Evolutionary conservation across 2,797 vertebrate species (phyloP).

Genomic region (Micrastur ruficollis): DNA sequence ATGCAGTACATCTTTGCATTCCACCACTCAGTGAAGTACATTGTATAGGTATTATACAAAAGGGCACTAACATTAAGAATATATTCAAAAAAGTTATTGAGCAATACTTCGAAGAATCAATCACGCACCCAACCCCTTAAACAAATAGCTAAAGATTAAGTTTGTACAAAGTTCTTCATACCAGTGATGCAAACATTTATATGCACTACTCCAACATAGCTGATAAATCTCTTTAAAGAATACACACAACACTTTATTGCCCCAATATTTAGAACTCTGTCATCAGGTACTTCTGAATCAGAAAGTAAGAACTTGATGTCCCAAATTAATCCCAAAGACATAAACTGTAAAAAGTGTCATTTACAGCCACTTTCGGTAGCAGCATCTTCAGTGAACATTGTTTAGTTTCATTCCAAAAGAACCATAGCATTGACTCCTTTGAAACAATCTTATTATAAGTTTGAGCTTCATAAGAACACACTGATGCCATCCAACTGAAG

Average conservation of each 20-base stretch:
- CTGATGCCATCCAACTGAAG: not conserved
- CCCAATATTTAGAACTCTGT: not conserved
- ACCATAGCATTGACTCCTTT: not conserved
- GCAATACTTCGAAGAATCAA: not conserved
- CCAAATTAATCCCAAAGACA: not conserved
- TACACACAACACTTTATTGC: not conserved
- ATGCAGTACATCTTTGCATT: not conserved
- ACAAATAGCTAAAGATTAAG: constrained; percentile 15
- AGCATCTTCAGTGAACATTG: not conserved
- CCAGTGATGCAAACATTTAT: not conserved
- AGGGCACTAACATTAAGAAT: not conserved
- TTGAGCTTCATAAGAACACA: not conserved
- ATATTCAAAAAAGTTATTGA: not conserved
- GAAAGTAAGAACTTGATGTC: not conserved
- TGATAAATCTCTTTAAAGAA: not conserved
- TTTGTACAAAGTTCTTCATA: not conserved
- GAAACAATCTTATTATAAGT: not conserved
- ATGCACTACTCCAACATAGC: not conserved
- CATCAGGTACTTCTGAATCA: not conserved
- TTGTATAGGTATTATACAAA: not conserved
- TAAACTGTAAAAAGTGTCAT: not conserved
- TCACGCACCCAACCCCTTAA: not conserved
- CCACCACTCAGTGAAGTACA: not conserved
- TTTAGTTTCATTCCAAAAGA: not conserved
- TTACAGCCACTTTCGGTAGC: not conserved